Evolutionary conservation across 2,888 invertebrate genomes (phyloP).

Genomic region (Heliconius cydno): DNA sequence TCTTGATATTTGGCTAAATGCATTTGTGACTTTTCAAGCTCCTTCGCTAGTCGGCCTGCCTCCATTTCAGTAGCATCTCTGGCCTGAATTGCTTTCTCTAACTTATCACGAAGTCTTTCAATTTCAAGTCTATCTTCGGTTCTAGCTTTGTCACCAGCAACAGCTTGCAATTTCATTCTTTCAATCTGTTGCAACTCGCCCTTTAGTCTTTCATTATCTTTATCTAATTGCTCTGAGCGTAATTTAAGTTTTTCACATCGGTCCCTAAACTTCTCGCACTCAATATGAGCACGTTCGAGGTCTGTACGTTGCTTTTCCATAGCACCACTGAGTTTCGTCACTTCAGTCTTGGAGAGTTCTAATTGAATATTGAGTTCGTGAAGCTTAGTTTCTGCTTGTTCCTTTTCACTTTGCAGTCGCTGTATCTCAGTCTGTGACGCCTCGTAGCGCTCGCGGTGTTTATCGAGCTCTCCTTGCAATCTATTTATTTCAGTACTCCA

Average conservation of each 20-base stretch:
- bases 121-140: slow-evolving; percentile 90
- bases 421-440: slow-evolving; percentile 89
- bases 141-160: slow-evolving; percentile 85
- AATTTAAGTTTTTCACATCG: slow-evolving; percentile 92
- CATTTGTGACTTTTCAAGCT: slow-evolving; percentile 93
- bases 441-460: slow-evolving; percentile 90
- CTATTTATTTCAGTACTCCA: slow-evolving; percentile 87
- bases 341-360: slow-evolving; percentile 91
- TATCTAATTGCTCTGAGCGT: slow-evolving; percentile 87
- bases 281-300: slow-evolving; percentile 92
- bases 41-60: slow-evolving; percentile 92
- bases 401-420: slow-evolving; percentile 84
- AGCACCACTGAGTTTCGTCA: slow-evolving; percentile 87
- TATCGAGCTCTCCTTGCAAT: slow-evolving; percentile 89
- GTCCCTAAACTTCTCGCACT: slow-evolving; percentile 94
- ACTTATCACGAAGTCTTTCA: slow-evolving; percentile 92
- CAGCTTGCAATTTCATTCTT: slow-evolving; percentile 87
- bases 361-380: slow-evolving; percentile 92
- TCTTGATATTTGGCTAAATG: slow-evolving; percentile 93
- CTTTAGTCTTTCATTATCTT: slow-evolving; percentile 80
- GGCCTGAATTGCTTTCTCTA: slow-evolving; percentile 92
- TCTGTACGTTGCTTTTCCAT: slow-evolving; percentile 92
- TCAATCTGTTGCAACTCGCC: slow-evolving; percentile 87
- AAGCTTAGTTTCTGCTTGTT: slow-evolving; percentile 87
- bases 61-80: slow-evolving; percentile 93